Evolutionary conservation across 2,113 vertebrate species (phyloP).

Genomic region (Myrmecophaga tridactyla): DNA sequence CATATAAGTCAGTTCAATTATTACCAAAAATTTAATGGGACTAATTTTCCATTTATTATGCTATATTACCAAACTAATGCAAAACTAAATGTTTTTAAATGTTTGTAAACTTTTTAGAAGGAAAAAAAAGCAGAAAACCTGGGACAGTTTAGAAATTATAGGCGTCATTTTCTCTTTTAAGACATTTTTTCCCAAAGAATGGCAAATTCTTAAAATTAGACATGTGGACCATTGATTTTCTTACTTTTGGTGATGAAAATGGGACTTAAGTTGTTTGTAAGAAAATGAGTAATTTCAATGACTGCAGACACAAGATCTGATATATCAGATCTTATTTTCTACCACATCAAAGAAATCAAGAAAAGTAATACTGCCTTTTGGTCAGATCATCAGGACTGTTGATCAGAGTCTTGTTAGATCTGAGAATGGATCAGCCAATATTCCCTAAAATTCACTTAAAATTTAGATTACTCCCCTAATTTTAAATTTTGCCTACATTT

Average conservation of each 20-base stretch:
- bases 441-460: neutral
- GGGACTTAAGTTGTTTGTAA: neutral
- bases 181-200: neutral
- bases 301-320: neutral
- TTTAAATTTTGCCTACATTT: neutral
- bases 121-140: neutral
- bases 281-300: neutral
- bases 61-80: neutral
- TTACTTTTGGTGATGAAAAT: neutral
- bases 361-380: neutral
- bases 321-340: neutral
- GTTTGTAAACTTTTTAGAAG: neutral
- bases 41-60: neutral
- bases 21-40: neutral
- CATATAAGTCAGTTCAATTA: neutral
- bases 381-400: neutral
- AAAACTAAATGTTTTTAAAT: neutral
- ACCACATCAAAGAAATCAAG: neutral
- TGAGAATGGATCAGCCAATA: neutral
- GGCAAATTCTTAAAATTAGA: neutral
- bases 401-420: neutral
- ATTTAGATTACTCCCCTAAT: neutral
- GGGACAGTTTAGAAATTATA: neutral
- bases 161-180: neutral
- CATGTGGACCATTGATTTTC: neutral